Base-by-base conservation (phyloP, 2,888 invertebrate species). In the Empis livida region DNA sequence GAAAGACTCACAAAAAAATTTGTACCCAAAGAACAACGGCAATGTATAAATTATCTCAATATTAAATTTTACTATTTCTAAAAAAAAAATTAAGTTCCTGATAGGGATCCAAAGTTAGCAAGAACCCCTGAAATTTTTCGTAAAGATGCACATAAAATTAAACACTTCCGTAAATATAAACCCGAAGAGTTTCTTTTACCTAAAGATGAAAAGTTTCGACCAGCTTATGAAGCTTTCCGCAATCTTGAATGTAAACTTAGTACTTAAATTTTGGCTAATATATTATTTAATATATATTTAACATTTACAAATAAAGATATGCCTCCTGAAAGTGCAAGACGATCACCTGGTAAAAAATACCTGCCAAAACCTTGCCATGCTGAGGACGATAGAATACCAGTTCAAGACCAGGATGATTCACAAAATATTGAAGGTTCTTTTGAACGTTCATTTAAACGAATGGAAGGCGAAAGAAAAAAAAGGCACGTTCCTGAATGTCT, bases 141-240 rank as follows among this genome's bases (percentile, higher is more conserved):
- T n/a, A 41, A 35, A n/a, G 9, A 11, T 2, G n/a, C 13, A 20
- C 11, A 17, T 15, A 30, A 14, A 27, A 27, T 27, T 27, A 27
- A 27, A 27, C 5, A 27, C 9, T 14, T 14, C 3, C 30, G 11
- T 3, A 20, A 46, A 15, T 55, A 57, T 48, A 45, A 44, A 20
- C 46, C 50, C 0, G 50, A 52, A 35, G 54, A 57, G 37, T 58
- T 56, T 46, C 55, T 50, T 15, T 43, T 57, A 2, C 14, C 45
- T 1, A 50, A 44, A 43, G 43, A 46, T 20, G 56, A 57, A 43
- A 41, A 47, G 27, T 59, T 56, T 20, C 48, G 45, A 23, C 53
- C 38, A 11, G 44, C 50, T 13, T 14, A 16, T 16, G 13, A 48
- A 37, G 38, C 45, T 6, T 48, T 50, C 16, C 35, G 23, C 38